Evolutionary conservation across 2,888 invertebrate species (phyloP), one percentile per base, ranked within the genome.

Genomic region (Lissonota sp.): DNA sequence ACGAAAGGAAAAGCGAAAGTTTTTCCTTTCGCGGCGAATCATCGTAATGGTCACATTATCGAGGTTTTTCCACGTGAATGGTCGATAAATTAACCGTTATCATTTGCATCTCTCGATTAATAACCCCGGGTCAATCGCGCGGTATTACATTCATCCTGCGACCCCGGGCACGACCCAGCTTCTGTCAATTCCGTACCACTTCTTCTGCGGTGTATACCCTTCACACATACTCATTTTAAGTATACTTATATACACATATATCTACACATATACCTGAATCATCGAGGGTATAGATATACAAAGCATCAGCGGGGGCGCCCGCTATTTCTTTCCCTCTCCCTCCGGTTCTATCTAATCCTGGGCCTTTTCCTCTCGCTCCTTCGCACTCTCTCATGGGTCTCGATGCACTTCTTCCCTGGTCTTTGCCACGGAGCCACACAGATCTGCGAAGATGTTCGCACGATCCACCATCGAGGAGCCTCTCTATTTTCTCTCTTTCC

Each of bases 311-410:
- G 39, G 49, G 70, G 63, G 53, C 57, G 10, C 64, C 80, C 79
- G 84, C 86, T 83, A 83, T 83, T 84, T 82, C 83, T 85, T 85
- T 84, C 85, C 84, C 83, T 82, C 70, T 58, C 84, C 84, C 83
- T 83, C 83, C 26, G 26, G 1, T 3, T 2, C 26, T 26, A 26
- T 26, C 26, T 26, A 1, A 26, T 26, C 3, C 26, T 26, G 26
- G 26, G 26, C 26, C 26, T 79, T 78, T 79, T 64, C 63, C 55
- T 71, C 74, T 67, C 69, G 44, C 14, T 6, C 44, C 51, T 70
- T 80, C 72, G 51, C 70, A 75, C 67, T 12, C 49, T 63, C 69
- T 40, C 40, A 14, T 46, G 39, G 12, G 76, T 44, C 12, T 14
- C 66, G 42, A 72, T 79, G 76, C 70, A 72, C 82, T 79, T 79